These are phyloP conservation scores for Bombus consobrinus DNA, from an alignment of 1,140 invertebrate species.

Conservation along the genomic window DNA sequence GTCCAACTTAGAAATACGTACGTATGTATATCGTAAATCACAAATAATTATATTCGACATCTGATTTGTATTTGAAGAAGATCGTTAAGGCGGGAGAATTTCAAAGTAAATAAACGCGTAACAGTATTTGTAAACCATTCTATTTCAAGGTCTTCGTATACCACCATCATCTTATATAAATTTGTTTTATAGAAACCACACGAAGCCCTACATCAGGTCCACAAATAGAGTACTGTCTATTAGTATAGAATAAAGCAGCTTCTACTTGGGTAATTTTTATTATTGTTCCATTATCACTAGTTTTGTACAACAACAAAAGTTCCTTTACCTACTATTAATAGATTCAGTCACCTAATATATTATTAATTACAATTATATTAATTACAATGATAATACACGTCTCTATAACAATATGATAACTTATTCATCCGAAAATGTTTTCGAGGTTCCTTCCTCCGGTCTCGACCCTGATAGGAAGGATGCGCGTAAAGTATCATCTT, in stretches of 20 bases:
- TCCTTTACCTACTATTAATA: neutral
- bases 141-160: neutral
- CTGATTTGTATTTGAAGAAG: constrained; percentile 20
- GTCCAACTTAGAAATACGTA: constrained; percentile 9
- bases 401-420: neutral
- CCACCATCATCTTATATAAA: neutral
- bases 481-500: constrained; percentile 49
- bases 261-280: neutral
- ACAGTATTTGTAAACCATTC: neutral
- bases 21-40: neutral
- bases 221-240: neutral
- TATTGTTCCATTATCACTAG: neutral
- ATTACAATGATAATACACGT: neutral
- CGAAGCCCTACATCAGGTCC: neutral
- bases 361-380: constrained; percentile 3
- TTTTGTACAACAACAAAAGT: neutral
- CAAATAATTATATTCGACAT: constrained; percentile 17
- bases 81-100: constrained; percentile 9
- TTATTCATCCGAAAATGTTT: constrained; percentile 31
- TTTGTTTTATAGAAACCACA: neutral
- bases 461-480: constrained; percentile 51
- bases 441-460: constrained; percentile 24
- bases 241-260: neutral
- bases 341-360: neutral
- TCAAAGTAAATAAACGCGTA: neutral